phyloP scores from a whole-genome alignment of 1,140 invertebrate genomes.

The Temnothorax longispinosus region DNA sequence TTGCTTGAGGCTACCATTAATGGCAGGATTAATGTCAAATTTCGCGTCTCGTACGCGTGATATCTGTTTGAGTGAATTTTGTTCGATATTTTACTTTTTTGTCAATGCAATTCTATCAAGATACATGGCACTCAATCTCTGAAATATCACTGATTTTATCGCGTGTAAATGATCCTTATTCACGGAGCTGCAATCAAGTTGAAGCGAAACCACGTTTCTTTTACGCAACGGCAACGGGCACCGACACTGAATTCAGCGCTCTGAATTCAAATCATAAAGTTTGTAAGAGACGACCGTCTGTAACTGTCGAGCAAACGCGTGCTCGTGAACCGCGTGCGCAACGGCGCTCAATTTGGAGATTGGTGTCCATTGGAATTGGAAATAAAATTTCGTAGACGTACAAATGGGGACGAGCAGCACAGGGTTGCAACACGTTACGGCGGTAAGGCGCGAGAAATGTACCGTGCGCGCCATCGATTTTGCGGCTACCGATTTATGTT shows the following conservation, averaged over 20 bases:
- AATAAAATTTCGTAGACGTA: slow-evolving; percentile 79
- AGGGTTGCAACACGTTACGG: slow-evolving; percentile 56
- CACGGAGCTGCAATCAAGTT: slow-evolving; percentile 1
- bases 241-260: neutral
- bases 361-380: slow-evolving; percentile 76
- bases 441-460: slow-evolving; percentile 49
- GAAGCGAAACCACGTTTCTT: slow-evolving; percentile 14
- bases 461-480: slow-evolving; percentile 64
- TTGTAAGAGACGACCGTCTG: slow-evolving; percentile 16
- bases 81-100: neutral
- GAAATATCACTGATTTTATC: slow-evolving; percentile 2
- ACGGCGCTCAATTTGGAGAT: slow-evolving; percentile 64
- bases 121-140: neutral
- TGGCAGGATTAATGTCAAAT: neutral
- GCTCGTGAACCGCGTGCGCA: slow-evolving; percentile 45
- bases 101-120: neutral
- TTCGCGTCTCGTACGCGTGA: slow-evolving; percentile 19
- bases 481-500: slow-evolving; percentile 62
- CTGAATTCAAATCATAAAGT: slow-evolving; percentile 53
- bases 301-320: slow-evolving; percentile 9
- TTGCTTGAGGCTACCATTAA: neutral
- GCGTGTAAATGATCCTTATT: slow-evolving; percentile 10
- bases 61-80: neutral
- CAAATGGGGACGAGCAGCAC: slow-evolving; percentile 54
- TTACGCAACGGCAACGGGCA: slow-evolving; percentile 16